Conservation (phyloP, 2,888 invertebrate species). For the Lamellibrachia columna region DNA sequence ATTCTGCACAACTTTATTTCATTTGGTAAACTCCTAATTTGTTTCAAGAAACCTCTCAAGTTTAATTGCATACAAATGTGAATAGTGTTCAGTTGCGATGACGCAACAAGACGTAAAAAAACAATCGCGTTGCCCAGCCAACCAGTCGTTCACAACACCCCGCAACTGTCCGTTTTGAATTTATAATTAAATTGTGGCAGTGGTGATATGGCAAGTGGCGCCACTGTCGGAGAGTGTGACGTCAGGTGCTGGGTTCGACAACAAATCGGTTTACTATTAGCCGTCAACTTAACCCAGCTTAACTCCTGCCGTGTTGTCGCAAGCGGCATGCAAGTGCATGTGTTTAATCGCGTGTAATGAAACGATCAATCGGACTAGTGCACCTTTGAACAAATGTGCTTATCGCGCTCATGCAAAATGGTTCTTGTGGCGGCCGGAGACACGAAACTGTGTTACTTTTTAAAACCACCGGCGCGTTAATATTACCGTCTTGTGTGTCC, state of each 20-base stretch:
- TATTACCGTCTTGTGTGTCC: neutral
- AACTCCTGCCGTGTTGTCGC: neutral
- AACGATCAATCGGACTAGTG: neutral
- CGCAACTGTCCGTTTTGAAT: too few relatives aligned
- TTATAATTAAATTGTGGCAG: neutral
- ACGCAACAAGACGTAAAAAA: too few relatives aligned
- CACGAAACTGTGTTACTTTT: neutral
- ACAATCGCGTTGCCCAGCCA: too few relatives aligned
- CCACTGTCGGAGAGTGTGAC: neutral
- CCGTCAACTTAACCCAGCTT: neutral
- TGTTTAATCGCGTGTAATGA: conserved; percentile 6
- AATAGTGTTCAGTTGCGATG: too few relatives aligned
- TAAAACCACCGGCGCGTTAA: neutral
- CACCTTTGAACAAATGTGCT: conserved; percentile 4
- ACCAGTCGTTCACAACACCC: too few relatives aligned
- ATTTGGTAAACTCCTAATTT: too few relatives aligned
- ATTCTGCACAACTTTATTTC: too few relatives aligned
- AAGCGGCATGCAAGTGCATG: neutral
- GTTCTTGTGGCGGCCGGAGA: neutral
- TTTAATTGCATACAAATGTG: too few relatives aligned
- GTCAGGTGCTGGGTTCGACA: neutral
- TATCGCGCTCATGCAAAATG: neutral
- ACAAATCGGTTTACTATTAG: neutral
- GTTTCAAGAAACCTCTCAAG: too few relatives aligned
- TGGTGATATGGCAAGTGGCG: neutral